phyloP scores from a whole-genome alignment of 2,797 vertebrate species.

The Danionella dracula region DNA sequence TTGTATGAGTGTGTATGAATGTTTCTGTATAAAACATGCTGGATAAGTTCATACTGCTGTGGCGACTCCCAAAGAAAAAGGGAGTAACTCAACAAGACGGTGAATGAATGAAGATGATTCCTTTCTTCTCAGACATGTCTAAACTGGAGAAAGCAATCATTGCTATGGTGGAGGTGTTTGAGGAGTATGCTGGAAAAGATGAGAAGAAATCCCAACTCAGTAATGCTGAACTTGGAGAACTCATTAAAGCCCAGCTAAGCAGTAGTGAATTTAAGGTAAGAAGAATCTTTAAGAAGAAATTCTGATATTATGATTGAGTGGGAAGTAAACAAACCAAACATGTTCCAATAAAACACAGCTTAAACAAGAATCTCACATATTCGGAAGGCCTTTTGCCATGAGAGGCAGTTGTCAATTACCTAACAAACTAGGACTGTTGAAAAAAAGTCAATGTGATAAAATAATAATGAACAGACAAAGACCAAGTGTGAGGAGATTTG shows the following conservation, averaged over 20 bases:
- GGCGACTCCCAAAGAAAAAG: too few species aligned
- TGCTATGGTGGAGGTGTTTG: constrained; percentile 61
- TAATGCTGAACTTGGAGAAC: constrained; percentile 45
- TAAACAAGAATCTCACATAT: too few species aligned
- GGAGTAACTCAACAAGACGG: too few species aligned
- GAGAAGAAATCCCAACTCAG: constrained; percentile 55
- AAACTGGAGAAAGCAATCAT: constrained; percentile 59
- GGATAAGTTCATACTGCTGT: too few species aligned
- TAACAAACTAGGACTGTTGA: background rate
- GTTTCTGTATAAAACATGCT: too few species aligned
- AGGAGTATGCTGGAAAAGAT: constrained; percentile 54
- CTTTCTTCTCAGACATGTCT: constrained; percentile 51
- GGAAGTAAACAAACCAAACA: background rate
- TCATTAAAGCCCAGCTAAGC: constrained; percentile 56
- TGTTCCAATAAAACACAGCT: constrained; percentile 21
- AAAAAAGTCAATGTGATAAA: too few species aligned
- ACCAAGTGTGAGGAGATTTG: too few species aligned
- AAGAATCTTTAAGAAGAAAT: background rate
- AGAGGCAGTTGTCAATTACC: background rate
- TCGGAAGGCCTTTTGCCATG: too few species aligned
- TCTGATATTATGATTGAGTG: background rate
- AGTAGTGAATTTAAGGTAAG: constrained; percentile 57
- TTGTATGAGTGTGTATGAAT: too few species aligned
- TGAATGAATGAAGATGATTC: background rate
- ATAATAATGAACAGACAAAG: too few species aligned